phyloP scores from a whole-genome alignment of 2,797 vertebrate genomes.

The Lacerta viridis region DNA sequence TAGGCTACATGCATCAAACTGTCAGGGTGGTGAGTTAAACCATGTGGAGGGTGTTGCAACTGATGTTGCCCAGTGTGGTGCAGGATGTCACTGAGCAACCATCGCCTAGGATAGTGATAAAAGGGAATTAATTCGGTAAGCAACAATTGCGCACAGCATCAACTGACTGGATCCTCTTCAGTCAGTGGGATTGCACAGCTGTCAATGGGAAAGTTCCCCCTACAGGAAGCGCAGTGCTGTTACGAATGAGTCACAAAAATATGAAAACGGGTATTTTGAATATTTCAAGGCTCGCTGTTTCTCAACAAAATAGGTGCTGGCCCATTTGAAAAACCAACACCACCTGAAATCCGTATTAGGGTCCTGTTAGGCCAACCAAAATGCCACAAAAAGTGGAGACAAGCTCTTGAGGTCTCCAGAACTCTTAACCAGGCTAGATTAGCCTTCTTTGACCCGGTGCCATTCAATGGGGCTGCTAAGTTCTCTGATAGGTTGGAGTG shows the following conservation, averaged over 20 bases:
- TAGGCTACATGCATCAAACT: not conserved
- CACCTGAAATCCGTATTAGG: too few species aligned
- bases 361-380: too few species aligned
- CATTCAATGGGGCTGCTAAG: not conserved
- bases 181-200: not conserved
- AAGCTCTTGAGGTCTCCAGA: too few species aligned
- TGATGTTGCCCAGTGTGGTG: constrained; percentile 12
- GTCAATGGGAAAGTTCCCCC: not conserved
- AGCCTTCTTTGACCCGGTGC: too few species aligned
- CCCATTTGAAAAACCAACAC: too few species aligned
- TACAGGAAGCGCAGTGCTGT: not conserved
- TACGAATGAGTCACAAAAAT: not conserved
- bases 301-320: not conserved
- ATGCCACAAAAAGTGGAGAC: too few species aligned
- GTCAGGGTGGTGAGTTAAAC: constrained; percentile 1
- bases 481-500: too few species aligned
- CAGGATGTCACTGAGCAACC: not conserved
- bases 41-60: constrained; percentile 17
- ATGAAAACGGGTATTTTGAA: constrained; percentile 1
- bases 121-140: constrained; percentile 17
- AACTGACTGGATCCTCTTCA: not conserved
- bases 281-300: not conserved
- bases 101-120: constrained; percentile 7
- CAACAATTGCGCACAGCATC: not conserved
- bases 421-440: too few species aligned